Base-by-base conservation (phyloP, 2,888 invertebrate species). In the Galerucella pusilla region DNA sequence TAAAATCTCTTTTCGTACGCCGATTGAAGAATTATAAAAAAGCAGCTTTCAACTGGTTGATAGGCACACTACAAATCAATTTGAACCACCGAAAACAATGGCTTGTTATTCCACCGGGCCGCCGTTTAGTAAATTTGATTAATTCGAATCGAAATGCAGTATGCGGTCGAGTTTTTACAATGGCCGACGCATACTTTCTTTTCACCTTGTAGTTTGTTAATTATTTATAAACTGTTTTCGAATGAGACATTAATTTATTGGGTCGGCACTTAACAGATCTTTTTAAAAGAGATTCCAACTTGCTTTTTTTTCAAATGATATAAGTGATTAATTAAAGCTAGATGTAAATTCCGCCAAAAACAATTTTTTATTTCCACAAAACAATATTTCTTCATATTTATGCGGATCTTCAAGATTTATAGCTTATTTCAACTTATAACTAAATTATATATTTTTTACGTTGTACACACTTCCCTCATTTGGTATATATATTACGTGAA, bases 201-300 rank as follows among this genome's bases (percentile, higher is more conserved):
- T 77, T 80, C 79, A 79, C 79, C 80, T 80, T 71, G 64, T 66
- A 61, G 74, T 76, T 80, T 78, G 81, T 82, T 83, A 82, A 82
- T 82, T 83, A 81, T 83, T 81, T 82, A 83, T 82, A 82, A 81
- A 75, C 78, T 77, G 77, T 74, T 79, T 42, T 75, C 71, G 77
- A 79, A 78, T 75, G 77, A 74, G 78, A 79, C 76, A 76, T 78
- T 80, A 80, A 80, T 80, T 81, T 80, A 80, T 81, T 76, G 74
- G 57, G 25, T 75, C 77, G 75, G 71, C 78, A 76, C 76, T 20
- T 16, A 28, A 16, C 61, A 63, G 52, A 46, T 35, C 49, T 52
- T 61, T 28, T 20, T 42, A 42, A 20, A 25, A 35, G 28, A 61
- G 60, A 20, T 61, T 35, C 25, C 54, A 49, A 7, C 35, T 42